Evolutionary conservation across 2,888 invertebrate species (phyloP), one percentile per base, ranked within the genome.

Genomic region (Drosophila pegasa): DNA sequence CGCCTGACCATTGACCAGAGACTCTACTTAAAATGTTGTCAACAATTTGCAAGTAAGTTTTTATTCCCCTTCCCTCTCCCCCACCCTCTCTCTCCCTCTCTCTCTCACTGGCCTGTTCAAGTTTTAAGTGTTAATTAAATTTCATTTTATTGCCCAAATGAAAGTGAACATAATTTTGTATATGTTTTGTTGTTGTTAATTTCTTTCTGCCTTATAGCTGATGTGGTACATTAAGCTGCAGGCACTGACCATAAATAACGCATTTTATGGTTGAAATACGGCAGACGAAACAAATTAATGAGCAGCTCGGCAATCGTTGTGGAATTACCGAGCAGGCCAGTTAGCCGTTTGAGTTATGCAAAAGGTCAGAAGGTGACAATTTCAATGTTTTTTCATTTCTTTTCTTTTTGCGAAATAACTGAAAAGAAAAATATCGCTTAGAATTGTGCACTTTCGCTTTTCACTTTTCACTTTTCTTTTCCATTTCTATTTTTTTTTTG

Each of bases 111-210:
- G 27, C 48, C 59, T 65, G 48, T 48, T 61, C 54, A 60, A 70
- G 51, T 80, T 65, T 87, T 66, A 81, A 77, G 77, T 87, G 79
- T 75, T 82, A 85, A 85, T 87, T 84, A 85, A 87, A 75, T 77
- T 71, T 75, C 43, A 65, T 75, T 77, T 78, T 58, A 71, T 63
- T 75, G 71, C 62, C 25, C 58, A 59, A 68, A 78, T 41, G 68
- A 78, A 78, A 78, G 62, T 71, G 45, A 75, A 67, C 56, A 73
- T 51, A 54, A 31, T n/a, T 56, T 51, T 48, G 57, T 33, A 54
- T 57, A 48, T 18, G 7, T 47, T 52, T 52, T 54, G 7, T 47
- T 52, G 48, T 54, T 59, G 8, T 43, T 18, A 31, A 43, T 31
- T 35, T 31, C 48, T 37, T 61, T 47, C 22, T 27, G 62, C 9